phyloP scores from a whole-genome alignment of 2,888 invertebrate species.

The Cinara cedri region DNA sequence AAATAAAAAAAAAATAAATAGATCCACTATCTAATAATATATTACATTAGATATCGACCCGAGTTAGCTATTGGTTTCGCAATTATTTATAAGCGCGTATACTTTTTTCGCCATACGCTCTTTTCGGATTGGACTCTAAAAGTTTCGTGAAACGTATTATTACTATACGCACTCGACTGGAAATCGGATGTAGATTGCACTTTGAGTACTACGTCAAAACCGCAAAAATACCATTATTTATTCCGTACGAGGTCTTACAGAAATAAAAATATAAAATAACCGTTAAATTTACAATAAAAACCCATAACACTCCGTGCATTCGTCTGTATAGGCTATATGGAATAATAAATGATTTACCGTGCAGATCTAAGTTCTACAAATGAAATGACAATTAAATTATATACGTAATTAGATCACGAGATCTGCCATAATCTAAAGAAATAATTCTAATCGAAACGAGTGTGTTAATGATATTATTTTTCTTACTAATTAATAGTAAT shows the following conservation, averaged over 20 bases:
- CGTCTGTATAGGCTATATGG: not conserved
- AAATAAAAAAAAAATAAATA: too few relatives aligned
- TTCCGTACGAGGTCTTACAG: not conserved
- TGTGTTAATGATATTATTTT: too few relatives aligned
- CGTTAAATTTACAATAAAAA: not conserved
- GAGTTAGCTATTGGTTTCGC: not conserved
- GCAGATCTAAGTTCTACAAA: not conserved
- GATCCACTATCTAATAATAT: not conserved
- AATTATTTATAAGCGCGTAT: not conserved
- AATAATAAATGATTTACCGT: constrained; percentile 8
- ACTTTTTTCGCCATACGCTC: too few relatives aligned
- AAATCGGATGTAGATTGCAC: not conserved
- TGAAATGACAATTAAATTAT: too few relatives aligned
- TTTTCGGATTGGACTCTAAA: not conserved
- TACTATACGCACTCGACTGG: not conserved
- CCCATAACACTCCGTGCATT: constrained; percentile 2
- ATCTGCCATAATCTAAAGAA: too few relatives aligned
- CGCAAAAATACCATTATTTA: not conserved
- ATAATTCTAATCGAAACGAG: too few relatives aligned
- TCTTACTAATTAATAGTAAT: too few relatives aligned
- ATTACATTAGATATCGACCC: not conserved
- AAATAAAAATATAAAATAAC: not conserved
- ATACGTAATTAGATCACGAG: too few relatives aligned
- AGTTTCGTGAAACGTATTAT: not conserved
- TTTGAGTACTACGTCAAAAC: not conserved